Base-by-base conservation (phyloP, 2,888 invertebrate species). In the Orthosia gothica region DNA sequence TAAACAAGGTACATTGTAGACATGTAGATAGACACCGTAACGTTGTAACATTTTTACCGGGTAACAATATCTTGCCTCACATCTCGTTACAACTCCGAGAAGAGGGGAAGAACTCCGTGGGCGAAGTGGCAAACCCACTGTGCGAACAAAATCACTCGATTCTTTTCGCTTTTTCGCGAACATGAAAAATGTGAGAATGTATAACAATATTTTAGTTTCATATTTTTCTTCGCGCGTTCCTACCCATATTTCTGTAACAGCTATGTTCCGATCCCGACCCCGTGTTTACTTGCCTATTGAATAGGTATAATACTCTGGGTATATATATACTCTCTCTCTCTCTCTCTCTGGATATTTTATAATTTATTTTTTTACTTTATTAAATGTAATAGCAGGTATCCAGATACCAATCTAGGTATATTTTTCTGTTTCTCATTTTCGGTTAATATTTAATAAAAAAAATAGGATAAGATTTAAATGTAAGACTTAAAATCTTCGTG, bases 141-240 rank as follows among this genome's bases (percentile, higher is more conserved):
- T 9, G 52, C 26, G 26, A n/a, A 65, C 26, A 47, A 67, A 63
- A 40, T 32, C 61, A 55, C 11, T 57, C 75, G 62, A 66, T 75
- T 76, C 3, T 55, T 58, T 76, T 58, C 16, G 15, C 57, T 9
- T 15, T 13, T 26, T 26, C 26, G 32, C 4, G 26, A 75, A 32
- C 13, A 47, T 16, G 32, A 4, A 76, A 40, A 67, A 52, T 55
- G 12, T 18, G 20, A 13, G 49, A 49, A 64, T 55, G 55, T 55
- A 54, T 18, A 5, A 32, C 59, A 12, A 55, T 55, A 55, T 49
- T 47, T 47, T 20, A 45, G 49, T 74, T 61, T 61, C 15, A 61
- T 49, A 66, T 68, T 61, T 49, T 50, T 61, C 40, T 58, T 47
- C 20, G 18, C 15, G 11, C 15, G 23, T 26, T 26, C 11, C 26